Percentiles rank a stretch among this genome's conserved stretches.
phyloP scores from a whole-genome alignment of 1,140 invertebrate species.

The Meloidogyne exigua region DNA sequence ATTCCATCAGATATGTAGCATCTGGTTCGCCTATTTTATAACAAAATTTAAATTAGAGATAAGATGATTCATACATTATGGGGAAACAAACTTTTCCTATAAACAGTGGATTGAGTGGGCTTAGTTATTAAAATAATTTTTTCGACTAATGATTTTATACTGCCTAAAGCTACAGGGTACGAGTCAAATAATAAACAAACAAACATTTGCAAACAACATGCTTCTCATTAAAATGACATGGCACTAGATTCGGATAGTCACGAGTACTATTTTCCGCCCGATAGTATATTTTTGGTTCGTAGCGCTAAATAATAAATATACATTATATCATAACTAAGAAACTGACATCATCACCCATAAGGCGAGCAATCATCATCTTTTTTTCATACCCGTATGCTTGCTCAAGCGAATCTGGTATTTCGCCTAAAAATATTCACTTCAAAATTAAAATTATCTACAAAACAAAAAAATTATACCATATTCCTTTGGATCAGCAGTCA shows the following conservation, averaged over 20 bases:
- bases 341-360: conserved; percentile 80
- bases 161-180: background rate
- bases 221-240: conserved; percentile 76
- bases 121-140: too few relatives aligned
- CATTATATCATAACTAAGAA: background rate
- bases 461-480: conserved; percentile 8
- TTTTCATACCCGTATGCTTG: conserved; percentile 89
- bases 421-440: background rate
- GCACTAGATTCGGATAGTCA: conserved; percentile 81
- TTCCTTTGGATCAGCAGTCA: background rate
- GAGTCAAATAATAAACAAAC: background rate
- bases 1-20: conserved; percentile 80
- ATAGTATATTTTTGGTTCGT: conserved; percentile 63
- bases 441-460: background rate
- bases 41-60: too few relatives aligned
- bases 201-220: background rate
- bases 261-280: conserved; percentile 75
- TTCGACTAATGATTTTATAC: too few relatives aligned
- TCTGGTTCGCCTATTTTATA: conserved; percentile 76
- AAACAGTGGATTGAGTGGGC: too few relatives aligned
- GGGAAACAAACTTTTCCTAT: too few relatives aligned
- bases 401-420: conserved; percentile 77
- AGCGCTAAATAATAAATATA: conserved; percentile 48
- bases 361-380: conserved; percentile 78
- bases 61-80: too few relatives aligned